Evolutionary conservation across 2,113 vertebrate genomes (phyloP).

Genomic region (Crotalus helleri): DNA sequence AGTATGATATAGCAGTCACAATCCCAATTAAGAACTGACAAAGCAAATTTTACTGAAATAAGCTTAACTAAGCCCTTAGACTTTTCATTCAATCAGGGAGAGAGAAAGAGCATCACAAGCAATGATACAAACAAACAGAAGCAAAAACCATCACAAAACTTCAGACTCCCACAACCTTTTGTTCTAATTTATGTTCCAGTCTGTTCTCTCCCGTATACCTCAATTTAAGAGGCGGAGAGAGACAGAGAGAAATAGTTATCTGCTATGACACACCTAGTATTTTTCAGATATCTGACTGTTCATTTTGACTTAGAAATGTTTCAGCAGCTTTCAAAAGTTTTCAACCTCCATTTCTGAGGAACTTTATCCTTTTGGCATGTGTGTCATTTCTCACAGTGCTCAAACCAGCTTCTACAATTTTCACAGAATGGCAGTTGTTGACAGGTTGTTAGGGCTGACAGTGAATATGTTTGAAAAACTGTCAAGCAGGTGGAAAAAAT

Average conservation of each 20-base stretch:
- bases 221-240: conserved; percentile 47
- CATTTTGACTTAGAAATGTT: conserved; percentile 82
- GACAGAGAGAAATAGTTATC: conserved; percentile 73
- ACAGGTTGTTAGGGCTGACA: conserved; percentile 87
- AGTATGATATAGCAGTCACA: neutral
- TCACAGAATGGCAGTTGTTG: conserved; percentile 84
- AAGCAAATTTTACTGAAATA: neutral
- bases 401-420: conserved; percentile 77
- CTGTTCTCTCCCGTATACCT: conserved; percentile 75
- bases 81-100: neutral
- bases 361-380: conserved; percentile 88
- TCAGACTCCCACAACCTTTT: conserved; percentile 50
- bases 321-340: conserved; percentile 84
- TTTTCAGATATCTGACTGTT: conserved; percentile 85
- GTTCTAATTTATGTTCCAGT: conserved; percentile 57
- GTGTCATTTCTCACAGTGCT: conserved; percentile 89
- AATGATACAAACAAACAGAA: neutral
- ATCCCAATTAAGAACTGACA: neutral
- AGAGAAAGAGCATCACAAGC: neutral
- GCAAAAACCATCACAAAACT: conserved; percentile 54
- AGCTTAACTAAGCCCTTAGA: neutral
- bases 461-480: conserved; percentile 92
- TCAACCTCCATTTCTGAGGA: conserved; percentile 78
- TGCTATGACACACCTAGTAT: conserved; percentile 78
- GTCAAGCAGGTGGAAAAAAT: conserved; percentile 83